A percentile compares a stretch with the other conserved stretches of the same genome.
These are phyloP conservation scores for Drosophila ezoana DNA, from an alignment of 2,888 invertebrate species.

Conservation along the genomic window DNA sequence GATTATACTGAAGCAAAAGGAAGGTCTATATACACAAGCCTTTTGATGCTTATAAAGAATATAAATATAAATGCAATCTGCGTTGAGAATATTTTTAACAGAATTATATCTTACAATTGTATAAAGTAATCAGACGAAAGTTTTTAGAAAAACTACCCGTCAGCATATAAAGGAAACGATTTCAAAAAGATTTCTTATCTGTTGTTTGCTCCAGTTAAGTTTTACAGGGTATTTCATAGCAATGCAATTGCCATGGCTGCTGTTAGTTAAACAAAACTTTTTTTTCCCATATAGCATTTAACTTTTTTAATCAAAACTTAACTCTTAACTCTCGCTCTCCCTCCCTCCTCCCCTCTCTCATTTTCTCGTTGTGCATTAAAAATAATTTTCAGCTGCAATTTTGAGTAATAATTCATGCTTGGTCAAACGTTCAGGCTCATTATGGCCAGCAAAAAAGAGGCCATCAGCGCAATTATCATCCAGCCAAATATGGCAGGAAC, in stretches of 20 bases:
- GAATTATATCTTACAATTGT: too few relatives aligned
- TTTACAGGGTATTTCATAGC: constrained; percentile 24
- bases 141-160: too few relatives aligned
- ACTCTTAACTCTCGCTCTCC: not conserved
- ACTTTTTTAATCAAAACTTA: constrained; percentile 65
- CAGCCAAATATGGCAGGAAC: constrained; percentile 54
- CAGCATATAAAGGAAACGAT: too few relatives aligned
- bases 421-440: constrained; percentile 56
- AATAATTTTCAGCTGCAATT: constrained; percentile 52
- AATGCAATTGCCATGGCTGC: not conserved
- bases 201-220: too few relatives aligned
- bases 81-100: too few relatives aligned
- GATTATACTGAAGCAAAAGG: too few relatives aligned
- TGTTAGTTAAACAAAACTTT: constrained; percentile 39
- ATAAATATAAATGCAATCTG: too few relatives aligned
- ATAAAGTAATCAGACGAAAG: too few relatives aligned
- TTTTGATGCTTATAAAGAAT: too few relatives aligned
- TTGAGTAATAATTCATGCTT: constrained; percentile 56
- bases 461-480: constrained; percentile 54
- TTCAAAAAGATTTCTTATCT: too few relatives aligned
- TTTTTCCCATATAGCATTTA: constrained; percentile 37
- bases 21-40: too few relatives aligned
- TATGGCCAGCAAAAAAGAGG: constrained; percentile 45
- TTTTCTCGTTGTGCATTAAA: constrained; percentile 8
- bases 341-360: not conserved